Conservation (phyloP, 2,888 invertebrate genomes). For the Agrochola litura region DNA sequence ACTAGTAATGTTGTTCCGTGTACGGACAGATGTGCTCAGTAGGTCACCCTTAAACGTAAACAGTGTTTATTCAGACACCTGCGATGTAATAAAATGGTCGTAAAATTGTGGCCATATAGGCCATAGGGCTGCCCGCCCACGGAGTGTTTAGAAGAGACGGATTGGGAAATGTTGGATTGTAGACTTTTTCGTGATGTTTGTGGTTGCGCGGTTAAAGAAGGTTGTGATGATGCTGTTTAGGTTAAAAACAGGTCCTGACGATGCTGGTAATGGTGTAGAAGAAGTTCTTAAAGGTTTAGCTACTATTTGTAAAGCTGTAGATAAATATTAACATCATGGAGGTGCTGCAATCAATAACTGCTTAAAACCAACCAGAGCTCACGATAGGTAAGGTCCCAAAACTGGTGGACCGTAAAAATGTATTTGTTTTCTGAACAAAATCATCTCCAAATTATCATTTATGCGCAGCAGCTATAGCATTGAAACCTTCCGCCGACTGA, state of each 20-base stretch:
- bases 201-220: not conserved
- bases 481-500: not conserved
- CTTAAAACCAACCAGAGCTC: not conserved
- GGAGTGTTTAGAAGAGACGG: constrained; percentile 25
- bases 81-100: constrained; percentile 73
- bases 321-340: not conserved
- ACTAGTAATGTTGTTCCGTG: constrained; percentile 45
- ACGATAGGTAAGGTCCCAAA: not conserved
- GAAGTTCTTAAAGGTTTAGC: not conserved
- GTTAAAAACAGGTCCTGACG: not conserved
- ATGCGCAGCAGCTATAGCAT: not conserved
- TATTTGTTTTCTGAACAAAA: not conserved
- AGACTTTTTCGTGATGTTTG: not conserved
- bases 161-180: constrained; percentile 2
- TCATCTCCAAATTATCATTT: not conserved
- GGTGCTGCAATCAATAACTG: not conserved
- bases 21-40: constrained; percentile 74
- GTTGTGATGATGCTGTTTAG: not conserved
- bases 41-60: constrained; percentile 72
- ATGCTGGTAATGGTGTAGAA: not conserved
- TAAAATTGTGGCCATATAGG: constrained; percentile 52
- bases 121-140: constrained; percentile 62
- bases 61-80: constrained; percentile 73
- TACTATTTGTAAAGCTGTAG: not conserved
- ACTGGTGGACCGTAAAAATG: not conserved